phyloP scores from a whole-genome alignment of 2,797 vertebrate genomes.

The Alauda arvensis region DNA sequence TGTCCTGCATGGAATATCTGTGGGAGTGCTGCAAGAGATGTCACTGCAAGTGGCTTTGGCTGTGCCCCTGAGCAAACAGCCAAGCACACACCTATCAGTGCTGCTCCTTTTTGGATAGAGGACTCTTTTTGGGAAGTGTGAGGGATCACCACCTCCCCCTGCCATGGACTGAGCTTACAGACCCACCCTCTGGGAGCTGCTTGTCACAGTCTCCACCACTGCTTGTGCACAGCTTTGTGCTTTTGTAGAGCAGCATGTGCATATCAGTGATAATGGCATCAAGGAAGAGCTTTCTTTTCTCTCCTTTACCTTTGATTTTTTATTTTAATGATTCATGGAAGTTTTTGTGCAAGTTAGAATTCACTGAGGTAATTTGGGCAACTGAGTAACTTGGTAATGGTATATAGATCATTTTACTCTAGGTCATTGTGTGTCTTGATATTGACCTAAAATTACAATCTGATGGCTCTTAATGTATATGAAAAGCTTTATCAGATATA shows the following conservation, averaged over 20 bases:
- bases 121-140: background rate
- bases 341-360: background rate
- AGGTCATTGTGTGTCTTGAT: background rate
- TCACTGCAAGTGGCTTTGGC: background rate
- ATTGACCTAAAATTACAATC: slow-evolving; percentile 1
- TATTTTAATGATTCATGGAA: background rate
- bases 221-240: background rate
- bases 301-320: background rate
- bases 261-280: background rate
- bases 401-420: background rate
- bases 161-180: fast-evolving
- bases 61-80: background rate
- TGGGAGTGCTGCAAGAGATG: background rate
- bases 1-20: fast-evolving
- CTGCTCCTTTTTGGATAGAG: background rate
- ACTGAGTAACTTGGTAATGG: background rate
- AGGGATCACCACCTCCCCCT: background rate
- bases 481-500: slow-evolving; percentile 4
- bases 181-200: background rate
- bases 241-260: fast-evolving
- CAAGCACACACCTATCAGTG: background rate
- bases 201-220: background rate
- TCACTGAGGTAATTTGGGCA: background rate
- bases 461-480: slow-evolving; percentile 27
- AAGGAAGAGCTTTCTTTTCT: background rate